Conservation (phyloP, 2,797 vertebrate species). For the Scolopax rusticola region DNA sequence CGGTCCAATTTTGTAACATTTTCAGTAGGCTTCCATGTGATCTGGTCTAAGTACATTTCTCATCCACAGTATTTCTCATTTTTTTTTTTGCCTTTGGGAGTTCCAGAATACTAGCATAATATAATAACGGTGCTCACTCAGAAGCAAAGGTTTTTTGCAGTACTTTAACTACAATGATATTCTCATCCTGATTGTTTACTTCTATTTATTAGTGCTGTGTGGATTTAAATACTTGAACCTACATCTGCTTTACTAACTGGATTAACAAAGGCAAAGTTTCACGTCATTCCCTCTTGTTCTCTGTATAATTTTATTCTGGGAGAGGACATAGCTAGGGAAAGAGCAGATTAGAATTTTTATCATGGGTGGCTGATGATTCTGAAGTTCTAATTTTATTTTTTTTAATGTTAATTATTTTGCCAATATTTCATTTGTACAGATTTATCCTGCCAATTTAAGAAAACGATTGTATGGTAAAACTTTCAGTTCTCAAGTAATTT, state of each 20-base stretch:
- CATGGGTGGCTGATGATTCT: constrained; percentile 22
- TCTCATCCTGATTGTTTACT: constrained; percentile 33
- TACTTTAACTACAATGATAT: constrained; percentile 9
- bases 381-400: constrained; percentile 46
- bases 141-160: not conserved
- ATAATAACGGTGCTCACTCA: constrained; percentile 24
- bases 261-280: constrained; percentile 30
- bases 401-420: constrained; percentile 52
- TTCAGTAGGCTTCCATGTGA: constrained; percentile 3
- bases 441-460: constrained; percentile 28
- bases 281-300: not conserved
- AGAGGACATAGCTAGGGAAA: not conserved
- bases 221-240: constrained; percentile 64
- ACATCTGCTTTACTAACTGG: constrained; percentile 53
- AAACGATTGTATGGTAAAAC: not conserved
- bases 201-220: constrained; percentile 46
- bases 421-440: constrained; percentile 47
- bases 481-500: constrained; percentile 30
- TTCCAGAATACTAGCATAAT: constrained; percentile 19
- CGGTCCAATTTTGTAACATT: constrained; percentile 19
- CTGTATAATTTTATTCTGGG: constrained; percentile 9
- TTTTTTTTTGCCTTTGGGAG: not conserved
- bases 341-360: constrained; percentile 28
- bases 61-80: not conserved
- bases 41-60: constrained; percentile 46